Conservation (phyloP, 2,888 invertebrate genomes). For the Nephrotoma flavescens region DNA sequence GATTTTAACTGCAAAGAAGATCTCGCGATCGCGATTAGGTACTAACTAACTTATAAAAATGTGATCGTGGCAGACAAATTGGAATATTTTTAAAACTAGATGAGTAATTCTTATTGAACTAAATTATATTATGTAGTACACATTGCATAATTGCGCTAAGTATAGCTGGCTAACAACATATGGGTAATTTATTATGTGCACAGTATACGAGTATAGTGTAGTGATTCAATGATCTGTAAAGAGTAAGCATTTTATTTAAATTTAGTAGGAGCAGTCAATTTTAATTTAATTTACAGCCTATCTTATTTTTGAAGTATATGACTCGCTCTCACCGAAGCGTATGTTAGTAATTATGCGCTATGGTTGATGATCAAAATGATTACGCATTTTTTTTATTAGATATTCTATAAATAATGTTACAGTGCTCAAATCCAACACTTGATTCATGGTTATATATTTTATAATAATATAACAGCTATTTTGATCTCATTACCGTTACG, state of each 20-base stretch:
- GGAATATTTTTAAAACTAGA: neutral
- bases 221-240: neutral
- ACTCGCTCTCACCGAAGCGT: neutral
- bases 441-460: no score
- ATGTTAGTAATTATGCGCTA: neutral
- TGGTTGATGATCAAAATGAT: neutral
- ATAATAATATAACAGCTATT: no score
- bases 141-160: neutral
- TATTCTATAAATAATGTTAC: neutral
- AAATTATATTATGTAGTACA: neutral
- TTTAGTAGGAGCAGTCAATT: neutral
- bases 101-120: neutral
- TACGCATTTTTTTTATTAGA: neutral
- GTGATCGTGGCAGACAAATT: neutral
- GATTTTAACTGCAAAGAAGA: neutral
- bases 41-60: neutral
- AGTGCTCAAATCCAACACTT: neutral
- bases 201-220: neutral
- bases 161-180: neutral
- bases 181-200: neutral
- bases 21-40: neutral
- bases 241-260: neutral
- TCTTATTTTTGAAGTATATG: neutral
- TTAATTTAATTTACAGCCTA: neutral
- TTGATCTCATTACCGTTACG: no score